Conservation (phyloP, 1,140 invertebrate species). For the Holcopasites calliopsidis region DNA sequence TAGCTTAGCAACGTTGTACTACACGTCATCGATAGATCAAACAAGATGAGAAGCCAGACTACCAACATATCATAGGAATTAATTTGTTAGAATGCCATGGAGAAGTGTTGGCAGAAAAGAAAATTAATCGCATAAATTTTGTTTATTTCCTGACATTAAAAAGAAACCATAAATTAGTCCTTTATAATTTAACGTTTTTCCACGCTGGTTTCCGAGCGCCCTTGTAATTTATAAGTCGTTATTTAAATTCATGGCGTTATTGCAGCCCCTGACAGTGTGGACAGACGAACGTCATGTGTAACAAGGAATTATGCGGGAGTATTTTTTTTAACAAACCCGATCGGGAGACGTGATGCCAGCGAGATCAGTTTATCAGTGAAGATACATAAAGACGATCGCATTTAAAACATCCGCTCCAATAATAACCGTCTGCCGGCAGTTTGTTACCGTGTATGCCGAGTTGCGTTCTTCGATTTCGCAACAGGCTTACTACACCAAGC, state of each 20-base stretch:
- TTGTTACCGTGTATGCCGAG: not conserved
- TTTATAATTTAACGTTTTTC: too few species aligned
- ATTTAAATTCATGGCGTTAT: too few species aligned
- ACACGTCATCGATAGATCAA: not conserved
- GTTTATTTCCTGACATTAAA: too few species aligned
- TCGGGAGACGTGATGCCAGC: not conserved
- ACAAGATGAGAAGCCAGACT: conserved; percentile 9
- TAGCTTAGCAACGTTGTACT: not conserved
- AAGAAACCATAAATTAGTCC: too few species aligned
- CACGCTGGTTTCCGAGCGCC: too few species aligned
- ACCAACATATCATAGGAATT: not conserved
- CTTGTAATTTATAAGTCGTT: too few species aligned
- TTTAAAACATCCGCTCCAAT: conserved; percentile 41
- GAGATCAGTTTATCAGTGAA: conserved; percentile 38
- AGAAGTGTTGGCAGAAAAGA: not conserved
- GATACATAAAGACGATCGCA: conserved; percentile 37
- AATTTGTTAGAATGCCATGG: not conserved
- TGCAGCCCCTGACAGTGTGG: not conserved
- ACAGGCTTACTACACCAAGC: not conserved
- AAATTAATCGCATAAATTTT: too few species aligned
- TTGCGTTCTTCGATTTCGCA: conserved; percentile 24
- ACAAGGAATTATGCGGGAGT: not conserved
- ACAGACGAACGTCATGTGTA: not conserved
- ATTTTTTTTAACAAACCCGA: not conserved
- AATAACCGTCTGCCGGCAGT: conserved; percentile 40